Evolutionary conservation across 2,888 invertebrate species (phyloP), one percentile per base, ranked within the genome.

Genomic region (Caenorhabditis angaria): DNA sequence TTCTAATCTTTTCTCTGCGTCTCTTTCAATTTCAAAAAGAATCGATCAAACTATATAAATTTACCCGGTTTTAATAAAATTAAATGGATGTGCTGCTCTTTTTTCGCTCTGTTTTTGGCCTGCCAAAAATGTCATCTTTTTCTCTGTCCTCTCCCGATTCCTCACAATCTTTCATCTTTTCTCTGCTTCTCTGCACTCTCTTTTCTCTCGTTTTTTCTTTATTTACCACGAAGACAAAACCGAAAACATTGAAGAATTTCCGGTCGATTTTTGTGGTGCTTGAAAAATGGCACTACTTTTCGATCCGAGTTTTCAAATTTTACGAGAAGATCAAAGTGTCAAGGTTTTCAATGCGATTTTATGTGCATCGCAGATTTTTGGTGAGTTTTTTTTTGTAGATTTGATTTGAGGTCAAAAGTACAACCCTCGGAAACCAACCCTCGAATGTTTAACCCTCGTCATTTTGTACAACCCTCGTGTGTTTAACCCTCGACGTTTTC

Each of bases 271-370:
- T 24, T 50, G 6, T 22, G 8, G 50, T 18, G 10, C 6, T 22
- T 22, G 5, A 3, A 3, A 8, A 20, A 80, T 80, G 77, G 66
- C 82, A 27, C 70, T 82, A 22, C 74, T 83, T 53, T 81, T 82
- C 73, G 83, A 83, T 51, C 78, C 82, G 28, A 67, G 68, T 48
- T 77, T 80, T 25, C 58, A 70, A 20, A 80, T 85, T 50, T 77
- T 84, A 14, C 73, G 77, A 22, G 84, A 84, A 57, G 78, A 82
- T 55, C 82, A 83, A 62, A 84, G 82, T 59, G 54, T 70, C 48
- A 80, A 81, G 54, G 76, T 85, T 32, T 86, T 86, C 81, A 85
- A 84, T 66, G 72, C 76, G 20, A 65, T 82, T 22, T 77, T 86
- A 29, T 68, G 79, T 28, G 57, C 71, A 32, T 83, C 83, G n/a